These are phyloP conservation scores for Mactra quadrangularis DNA, from an alignment of 1,140 invertebrate genomes.

Conservation along the genomic window DNA sequence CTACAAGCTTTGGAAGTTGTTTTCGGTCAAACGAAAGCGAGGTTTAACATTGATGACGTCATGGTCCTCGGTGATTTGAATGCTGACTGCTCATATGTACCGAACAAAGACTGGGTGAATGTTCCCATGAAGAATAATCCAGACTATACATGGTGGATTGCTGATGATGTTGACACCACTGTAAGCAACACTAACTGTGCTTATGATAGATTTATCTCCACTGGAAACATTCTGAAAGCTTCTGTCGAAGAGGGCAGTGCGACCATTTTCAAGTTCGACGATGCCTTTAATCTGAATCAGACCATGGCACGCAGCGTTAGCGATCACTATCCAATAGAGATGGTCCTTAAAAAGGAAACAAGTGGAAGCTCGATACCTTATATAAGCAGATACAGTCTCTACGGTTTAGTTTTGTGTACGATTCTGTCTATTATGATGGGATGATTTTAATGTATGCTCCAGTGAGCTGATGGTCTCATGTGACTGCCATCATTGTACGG, in stretches of 20 bases:
- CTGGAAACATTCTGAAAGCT: background rate
- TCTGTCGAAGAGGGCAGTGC: slow-evolving; percentile 11
- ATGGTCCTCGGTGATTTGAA: slow-evolving; percentile 82
- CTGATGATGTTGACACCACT: slow-evolving; percentile 80
- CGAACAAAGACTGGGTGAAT: slow-evolving; percentile 68
- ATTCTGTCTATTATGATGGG: too few relatives aligned
- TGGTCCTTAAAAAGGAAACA: background rate
- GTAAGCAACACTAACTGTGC: slow-evolving; percentile 76
- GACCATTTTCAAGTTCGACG: slow-evolving; percentile 15
- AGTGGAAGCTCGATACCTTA: background rate
- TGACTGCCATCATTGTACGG: too few relatives aligned
- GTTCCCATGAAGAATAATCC: slow-evolving; percentile 73
- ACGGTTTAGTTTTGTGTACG: too few relatives aligned
- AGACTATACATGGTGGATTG: slow-evolving; percentile 79
- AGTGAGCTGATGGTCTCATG: too few relatives aligned
- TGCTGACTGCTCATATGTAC: slow-evolving; percentile 81
- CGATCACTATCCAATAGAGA: slow-evolving; percentile 54
- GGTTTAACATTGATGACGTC: slow-evolving; percentile 39
- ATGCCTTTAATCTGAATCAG: slow-evolving; percentile 16
- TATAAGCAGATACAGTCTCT: background rate
- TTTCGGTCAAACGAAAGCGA: slow-evolving; percentile 36
- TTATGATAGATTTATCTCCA: slow-evolving; percentile 77
- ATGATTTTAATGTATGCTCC: too few relatives aligned
- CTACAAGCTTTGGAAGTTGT: slow-evolving; percentile 57
- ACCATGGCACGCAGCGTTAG: slow-evolving; percentile 22